A percentile compares a stretch with the other conserved stretches of the same genome.
These are phyloP conservation scores for Helicoverpa armigera DNA, from an alignment of 1,140 invertebrate genomes.

Conservation along the genomic window DNA sequence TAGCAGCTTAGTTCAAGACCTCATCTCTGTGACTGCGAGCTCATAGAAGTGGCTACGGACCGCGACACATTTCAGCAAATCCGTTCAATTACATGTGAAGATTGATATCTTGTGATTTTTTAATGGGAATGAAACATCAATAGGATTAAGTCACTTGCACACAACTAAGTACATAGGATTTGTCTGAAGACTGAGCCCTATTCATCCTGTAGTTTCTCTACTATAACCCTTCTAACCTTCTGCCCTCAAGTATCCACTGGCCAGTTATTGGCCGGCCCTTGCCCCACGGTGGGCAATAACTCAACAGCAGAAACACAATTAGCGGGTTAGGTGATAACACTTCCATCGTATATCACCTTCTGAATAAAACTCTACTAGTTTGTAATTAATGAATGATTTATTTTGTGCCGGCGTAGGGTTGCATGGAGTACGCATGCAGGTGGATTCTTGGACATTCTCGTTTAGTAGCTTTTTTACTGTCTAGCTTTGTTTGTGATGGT, in stretches of 20 bases:
- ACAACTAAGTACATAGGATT: too few relatives aligned
- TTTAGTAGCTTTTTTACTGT: neutral
- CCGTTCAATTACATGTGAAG: neutral
- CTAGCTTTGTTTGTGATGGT: neutral
- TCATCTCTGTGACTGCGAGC: too few relatives aligned
- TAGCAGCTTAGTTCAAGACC: too few relatives aligned
- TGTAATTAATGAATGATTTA: conserved; percentile 56
- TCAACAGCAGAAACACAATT: conserved; percentile 68
- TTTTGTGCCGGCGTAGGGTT: conserved; percentile 11
- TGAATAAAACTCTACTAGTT: conserved; percentile 54
- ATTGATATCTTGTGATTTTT: too few relatives aligned
- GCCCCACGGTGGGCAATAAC: conserved; percentile 55
- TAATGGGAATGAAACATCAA: too few relatives aligned
- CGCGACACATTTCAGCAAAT: too few relatives aligned
- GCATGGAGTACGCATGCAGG: neutral
- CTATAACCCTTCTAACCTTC: too few relatives aligned
- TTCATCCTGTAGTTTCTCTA: too few relatives aligned
- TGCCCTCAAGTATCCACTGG: neutral
- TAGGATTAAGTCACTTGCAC: too few relatives aligned
- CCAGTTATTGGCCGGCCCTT: conserved; percentile 39
- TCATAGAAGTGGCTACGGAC: too few relatives aligned
- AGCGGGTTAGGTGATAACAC: conserved; percentile 68
- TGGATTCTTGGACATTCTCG: neutral
- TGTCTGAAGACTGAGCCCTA: too few relatives aligned
- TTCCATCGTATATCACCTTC: conserved; percentile 53